A percentile compares a stretch with the other conserved stretches of the same genome.
phyloP scores from a whole-genome alignment of 2,888 invertebrate genomes.

The Piscicola geometra region DNA sequence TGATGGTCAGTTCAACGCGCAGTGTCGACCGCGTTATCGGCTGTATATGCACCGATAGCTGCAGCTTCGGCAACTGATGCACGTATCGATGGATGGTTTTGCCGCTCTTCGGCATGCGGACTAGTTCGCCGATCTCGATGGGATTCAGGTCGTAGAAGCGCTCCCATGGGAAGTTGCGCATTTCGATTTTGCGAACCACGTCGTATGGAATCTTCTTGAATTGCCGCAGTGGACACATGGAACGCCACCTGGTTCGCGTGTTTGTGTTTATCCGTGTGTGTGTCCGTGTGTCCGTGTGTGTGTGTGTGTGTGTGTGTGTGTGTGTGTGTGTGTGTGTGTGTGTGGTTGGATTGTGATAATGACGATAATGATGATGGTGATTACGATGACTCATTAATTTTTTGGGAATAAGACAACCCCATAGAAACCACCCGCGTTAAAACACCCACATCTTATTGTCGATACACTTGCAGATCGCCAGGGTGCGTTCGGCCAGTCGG shows the following conservation, averaged over 20 bases:
- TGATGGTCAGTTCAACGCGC: conserved; percentile 89
- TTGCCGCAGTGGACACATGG: conserved; percentile 94
- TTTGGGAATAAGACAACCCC: background rate
- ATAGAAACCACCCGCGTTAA: background rate
- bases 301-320: no score
- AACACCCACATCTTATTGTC: conserved; percentile 77
- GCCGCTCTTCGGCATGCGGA: conserved; percentile 83
- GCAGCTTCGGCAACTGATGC: conserved; percentile 86
- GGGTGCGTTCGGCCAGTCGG: conserved; percentile 87
- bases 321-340: no score
- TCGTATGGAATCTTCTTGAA: conserved; percentile 96
- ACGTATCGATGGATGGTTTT: conserved; percentile 92
- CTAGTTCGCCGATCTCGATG: conserved; percentile 90
- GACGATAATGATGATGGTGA: background rate
- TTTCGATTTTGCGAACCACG: conserved; percentile 92
- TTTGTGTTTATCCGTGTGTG: no score
- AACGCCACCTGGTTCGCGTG: conserved; percentile 88
- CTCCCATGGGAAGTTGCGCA: conserved; percentile 69
- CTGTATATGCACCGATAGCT: conserved; percentile 91
- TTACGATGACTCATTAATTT: background rate
- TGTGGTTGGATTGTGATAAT: background rate
- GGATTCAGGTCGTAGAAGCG: conserved; percentile 90
- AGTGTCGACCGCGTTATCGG: conserved; percentile 85
- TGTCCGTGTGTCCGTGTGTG: no score
- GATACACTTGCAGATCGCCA: conserved; percentile 96